Percentiles rank a stretch among this genome's conserved stretches.
phyloP scores from a whole-genome alignment of 53 echinoderm and acorn worm species.

The Paracentrotus lividus region DNA sequence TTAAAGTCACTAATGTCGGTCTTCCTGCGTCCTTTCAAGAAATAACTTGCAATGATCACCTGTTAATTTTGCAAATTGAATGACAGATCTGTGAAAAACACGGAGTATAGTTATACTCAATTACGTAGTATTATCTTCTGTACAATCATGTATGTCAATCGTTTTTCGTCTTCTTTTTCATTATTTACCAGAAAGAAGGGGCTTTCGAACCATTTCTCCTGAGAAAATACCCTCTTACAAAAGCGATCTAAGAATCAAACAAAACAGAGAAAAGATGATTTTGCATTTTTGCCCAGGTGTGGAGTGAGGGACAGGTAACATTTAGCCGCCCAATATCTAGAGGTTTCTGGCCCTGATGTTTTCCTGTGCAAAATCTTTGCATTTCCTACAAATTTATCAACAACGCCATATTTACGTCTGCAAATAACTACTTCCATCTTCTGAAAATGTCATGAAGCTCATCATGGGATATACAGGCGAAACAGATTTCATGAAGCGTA shows the following conservation, averaged over 20 bases:
- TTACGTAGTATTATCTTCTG: too few species aligned
- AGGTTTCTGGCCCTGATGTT: slow-evolving; percentile 44
- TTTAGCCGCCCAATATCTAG: slow-evolving; percentile 53
- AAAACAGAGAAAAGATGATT: not conserved
- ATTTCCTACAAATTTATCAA: slow-evolving; percentile 15
- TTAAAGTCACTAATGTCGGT: not conserved
- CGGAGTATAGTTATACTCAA: not conserved
- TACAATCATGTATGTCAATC: too few species aligned
- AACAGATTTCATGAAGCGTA: not conserved
- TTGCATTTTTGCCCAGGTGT: slow-evolving; percentile 13
- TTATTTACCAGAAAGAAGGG: not conserved
- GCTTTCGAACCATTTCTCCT: not conserved
- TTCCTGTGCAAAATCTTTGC: not conserved
- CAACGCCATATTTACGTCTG: slow-evolving; percentile 6
- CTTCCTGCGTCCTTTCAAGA: not conserved
- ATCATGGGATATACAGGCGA: not conserved
- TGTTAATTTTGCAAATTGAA: not conserved
- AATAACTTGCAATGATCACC: not conserved
- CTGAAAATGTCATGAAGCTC: not conserved
- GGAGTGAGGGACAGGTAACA: slow-evolving; percentile 16
- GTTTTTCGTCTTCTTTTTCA: not conserved
- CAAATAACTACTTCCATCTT: slow-evolving; percentile 3
- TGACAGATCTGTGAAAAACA: not conserved
- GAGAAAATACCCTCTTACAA: not conserved
- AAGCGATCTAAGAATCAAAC: not conserved